Evolutionary conservation across 2,797 vertebrate species (phyloP).

Genomic region (Argyrosomus regius): DNA sequence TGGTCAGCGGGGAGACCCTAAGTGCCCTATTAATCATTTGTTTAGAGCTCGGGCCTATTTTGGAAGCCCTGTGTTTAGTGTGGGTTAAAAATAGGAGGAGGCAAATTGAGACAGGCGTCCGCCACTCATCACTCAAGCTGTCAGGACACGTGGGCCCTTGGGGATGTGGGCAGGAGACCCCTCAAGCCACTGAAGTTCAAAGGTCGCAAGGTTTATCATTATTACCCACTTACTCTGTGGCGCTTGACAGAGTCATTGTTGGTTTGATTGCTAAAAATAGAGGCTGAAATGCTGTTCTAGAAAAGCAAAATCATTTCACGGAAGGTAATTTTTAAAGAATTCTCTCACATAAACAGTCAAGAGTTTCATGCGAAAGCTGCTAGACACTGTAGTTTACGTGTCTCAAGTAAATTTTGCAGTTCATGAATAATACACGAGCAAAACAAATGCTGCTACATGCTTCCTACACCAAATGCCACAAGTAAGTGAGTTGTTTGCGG

Average conservation of each 20-base stretch:
- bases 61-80: constrained; percentile 90
- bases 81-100: constrained; percentile 94
- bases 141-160: constrained; percentile 78
- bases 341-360: constrained; percentile 49
- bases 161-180: constrained; percentile 74
- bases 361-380: constrained; percentile 48
- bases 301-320: constrained; percentile 35
- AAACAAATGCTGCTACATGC: constrained; percentile 65
- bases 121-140: constrained; percentile 78
- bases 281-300: constrained; percentile 7
- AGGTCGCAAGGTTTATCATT: constrained; percentile 79
- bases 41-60: constrained; percentile 89
- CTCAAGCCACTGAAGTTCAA: constrained; percentile 76
- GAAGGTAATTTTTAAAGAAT: constrained; percentile 23
- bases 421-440: constrained; percentile 75
- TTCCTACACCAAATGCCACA: constrained; percentile 79
- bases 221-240: constrained; percentile 69
- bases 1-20: constrained; percentile 90
- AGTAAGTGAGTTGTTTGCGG: constrained; percentile 77
- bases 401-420: constrained; percentile 58
- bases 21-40: constrained; percentile 91
- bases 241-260: constrained; percentile 49
- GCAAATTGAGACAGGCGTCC: constrained; percentile 78
- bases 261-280: constrained; percentile 63
- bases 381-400: constrained; percentile 49